A percentile compares a stretch with the other conserved stretches of the same genome.
Conservation (phyloP, 2,888 invertebrate genomes). For the Epistrophella euchroma region DNA sequence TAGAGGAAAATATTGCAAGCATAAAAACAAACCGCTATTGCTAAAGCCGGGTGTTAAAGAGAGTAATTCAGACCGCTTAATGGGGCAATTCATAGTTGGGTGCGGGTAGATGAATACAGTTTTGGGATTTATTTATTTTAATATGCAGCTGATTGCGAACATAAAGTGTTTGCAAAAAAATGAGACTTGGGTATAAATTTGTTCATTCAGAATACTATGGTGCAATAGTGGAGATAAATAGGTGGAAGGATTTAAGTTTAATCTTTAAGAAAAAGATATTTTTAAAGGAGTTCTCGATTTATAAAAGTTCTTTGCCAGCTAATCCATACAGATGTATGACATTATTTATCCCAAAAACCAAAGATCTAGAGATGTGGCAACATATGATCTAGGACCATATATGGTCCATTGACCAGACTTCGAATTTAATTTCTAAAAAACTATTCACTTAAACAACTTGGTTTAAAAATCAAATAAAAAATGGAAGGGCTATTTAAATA, state of each 20-base stretch:
- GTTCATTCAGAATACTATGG: not conserved
- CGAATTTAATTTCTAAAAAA: too few relatives aligned
- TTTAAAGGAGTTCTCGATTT: too few relatives aligned
- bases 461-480: too few relatives aligned
- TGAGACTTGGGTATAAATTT: not conserved
- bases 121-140: conserved; percentile 13
- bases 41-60: conserved; percentile 39
- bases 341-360: too few relatives aligned
- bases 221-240: not conserved
- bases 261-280: not conserved
- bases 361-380: too few relatives aligned
- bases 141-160: conserved; percentile 15
- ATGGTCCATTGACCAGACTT: too few relatives aligned
- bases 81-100: conserved; percentile 56
- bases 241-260: not conserved
- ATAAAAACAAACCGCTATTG: conserved; percentile 66
- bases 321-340: too few relatives aligned
- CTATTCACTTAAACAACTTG: too few relatives aligned
- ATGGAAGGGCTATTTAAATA: too few relatives aligned
- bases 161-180: conserved; percentile 1
- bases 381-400: too few relatives aligned
- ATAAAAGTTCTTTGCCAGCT: too few relatives aligned
- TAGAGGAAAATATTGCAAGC: conserved; percentile 81
- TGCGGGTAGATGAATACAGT: conserved; percentile 22
- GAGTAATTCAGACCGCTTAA: conserved; percentile 72